These are phyloP conservation scores for Nematostella vectensis DNA, from an alignment of 92 coral and sea anemone species.

Conservation along the genomic window DNA sequence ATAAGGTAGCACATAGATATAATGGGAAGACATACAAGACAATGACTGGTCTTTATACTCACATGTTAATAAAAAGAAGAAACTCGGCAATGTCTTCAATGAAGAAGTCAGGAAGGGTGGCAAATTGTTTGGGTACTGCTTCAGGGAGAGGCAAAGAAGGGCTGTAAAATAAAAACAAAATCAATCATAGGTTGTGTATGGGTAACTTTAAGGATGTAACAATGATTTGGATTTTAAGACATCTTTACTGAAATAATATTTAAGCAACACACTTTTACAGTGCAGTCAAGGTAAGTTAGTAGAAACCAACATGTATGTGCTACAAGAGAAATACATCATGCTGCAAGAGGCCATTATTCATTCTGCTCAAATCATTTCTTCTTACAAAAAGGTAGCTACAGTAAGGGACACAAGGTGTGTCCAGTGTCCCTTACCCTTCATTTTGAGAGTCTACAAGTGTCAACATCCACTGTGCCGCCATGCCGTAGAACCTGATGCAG, in stretches of 20 bases:
- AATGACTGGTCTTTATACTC: conserved; percentile 24
- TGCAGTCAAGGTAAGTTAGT: no score
- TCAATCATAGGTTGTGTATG: conserved; percentile 6
- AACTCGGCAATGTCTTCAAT: conserved; percentile 95
- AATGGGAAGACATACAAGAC: background rate
- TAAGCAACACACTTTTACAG: no score
- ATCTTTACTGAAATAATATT: no score
- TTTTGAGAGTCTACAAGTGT: conserved; percentile 45
- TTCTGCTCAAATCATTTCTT: no score
- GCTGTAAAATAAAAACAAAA: conserved; percentile 22
- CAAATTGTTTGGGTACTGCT: conserved; percentile 62
- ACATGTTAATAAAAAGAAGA: conserved; percentile 86
- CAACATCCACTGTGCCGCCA: conserved; percentile 70
- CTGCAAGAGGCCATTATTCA: no score
- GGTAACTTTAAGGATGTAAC: no score
- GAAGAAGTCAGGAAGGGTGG: conserved; percentile 81
- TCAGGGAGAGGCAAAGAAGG: conserved; percentile 59
- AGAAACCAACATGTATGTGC: no score
- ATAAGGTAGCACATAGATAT: background rate
- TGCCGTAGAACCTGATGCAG: conserved; percentile 77
- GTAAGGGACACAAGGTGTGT: no score
- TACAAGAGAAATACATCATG: no score
- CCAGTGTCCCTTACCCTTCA: conserved; percentile 54
- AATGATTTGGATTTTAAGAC: no score
- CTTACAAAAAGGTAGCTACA: no score